Conservation (phyloP, 2,888 invertebrate species). For the Metacarcinus magister region DNA sequence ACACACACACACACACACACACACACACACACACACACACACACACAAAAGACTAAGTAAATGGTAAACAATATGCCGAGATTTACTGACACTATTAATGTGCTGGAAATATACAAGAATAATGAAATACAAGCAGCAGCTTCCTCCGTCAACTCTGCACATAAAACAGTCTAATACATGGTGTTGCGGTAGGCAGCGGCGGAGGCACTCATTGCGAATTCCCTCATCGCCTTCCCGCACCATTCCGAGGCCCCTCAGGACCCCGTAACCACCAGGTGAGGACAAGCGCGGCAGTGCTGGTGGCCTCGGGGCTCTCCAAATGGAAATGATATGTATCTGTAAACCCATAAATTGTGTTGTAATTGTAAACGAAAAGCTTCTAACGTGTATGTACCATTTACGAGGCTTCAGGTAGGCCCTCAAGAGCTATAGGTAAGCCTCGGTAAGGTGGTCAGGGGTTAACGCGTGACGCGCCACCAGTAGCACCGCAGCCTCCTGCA, state of each 20-base stretch:
- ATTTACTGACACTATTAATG: too few relatives aligned
- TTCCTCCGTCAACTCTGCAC: neutral
- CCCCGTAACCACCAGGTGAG: slow-evolving; percentile 32
- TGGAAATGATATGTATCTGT: slow-evolving; percentile 51
- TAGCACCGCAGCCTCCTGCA: neutral
- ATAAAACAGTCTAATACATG: neutral
- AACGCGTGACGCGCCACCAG: neutral
- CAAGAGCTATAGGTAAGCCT: neutral
- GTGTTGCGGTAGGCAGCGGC: neutral
- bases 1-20: slow-evolving; percentile 56
- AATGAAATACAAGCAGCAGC: neutral
- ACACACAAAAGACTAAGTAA: too few relatives aligned
- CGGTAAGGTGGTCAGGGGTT: neutral
- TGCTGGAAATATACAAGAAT: too few relatives aligned
- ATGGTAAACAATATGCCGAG: too few relatives aligned
- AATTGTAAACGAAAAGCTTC: slow-evolving; percentile 34
- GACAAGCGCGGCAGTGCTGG: neutral
- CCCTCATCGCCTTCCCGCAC: neutral
- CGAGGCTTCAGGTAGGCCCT: neutral
- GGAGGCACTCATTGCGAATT: slow-evolving; percentile 26
- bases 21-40: neutral
- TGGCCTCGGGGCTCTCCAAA: slow-evolving; percentile 20
- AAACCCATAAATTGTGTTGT: slow-evolving; percentile 35
- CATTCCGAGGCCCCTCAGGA: slow-evolving; percentile 4
- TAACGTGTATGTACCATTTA: slow-evolving; percentile 16